Conservation (phyloP, 2,113 vertebrate species). For the Larimichthys polyactis region DNA sequence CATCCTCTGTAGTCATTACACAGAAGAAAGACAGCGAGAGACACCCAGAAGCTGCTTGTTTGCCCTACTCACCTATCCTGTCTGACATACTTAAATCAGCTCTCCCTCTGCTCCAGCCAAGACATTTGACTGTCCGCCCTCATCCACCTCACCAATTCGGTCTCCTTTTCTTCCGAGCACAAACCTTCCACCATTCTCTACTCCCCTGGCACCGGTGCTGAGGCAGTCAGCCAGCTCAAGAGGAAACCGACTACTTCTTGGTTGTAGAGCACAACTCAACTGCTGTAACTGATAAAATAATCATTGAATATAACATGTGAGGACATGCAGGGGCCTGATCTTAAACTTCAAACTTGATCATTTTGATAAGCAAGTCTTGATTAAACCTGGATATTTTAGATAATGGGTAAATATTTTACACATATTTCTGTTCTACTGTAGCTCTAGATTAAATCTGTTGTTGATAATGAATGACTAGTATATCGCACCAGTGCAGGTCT, state of each 20-base stretch:
- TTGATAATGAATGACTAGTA: constrained; percentile 30
- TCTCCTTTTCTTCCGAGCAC: constrained; percentile 21
- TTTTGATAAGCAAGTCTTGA: background rate
- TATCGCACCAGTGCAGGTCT: constrained; percentile 21
- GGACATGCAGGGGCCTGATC: background rate
- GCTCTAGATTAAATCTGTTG: background rate
- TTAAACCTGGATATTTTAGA: background rate
- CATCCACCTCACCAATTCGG: constrained; percentile 3
- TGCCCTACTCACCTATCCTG: constrained; percentile 45
- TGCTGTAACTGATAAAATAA: background rate
- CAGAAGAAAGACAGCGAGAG: constrained; percentile 2
- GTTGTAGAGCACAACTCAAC: background rate
- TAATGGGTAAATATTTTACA: background rate
- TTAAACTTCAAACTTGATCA: background rate
- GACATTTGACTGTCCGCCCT: constrained; percentile 27
- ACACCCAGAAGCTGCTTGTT: constrained; percentile 44
- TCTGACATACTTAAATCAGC: constrained; percentile 38
- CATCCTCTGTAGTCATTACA: constrained; percentile 6
- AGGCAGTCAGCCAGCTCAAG: constrained; percentile 4
- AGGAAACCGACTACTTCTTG: constrained; percentile 1
- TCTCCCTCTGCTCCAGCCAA: constrained; percentile 25
- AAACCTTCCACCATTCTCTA: constrained; percentile 30
- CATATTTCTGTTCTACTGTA: background rate
- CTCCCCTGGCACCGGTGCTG: background rate
- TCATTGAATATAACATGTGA: background rate